Base-by-base conservation (phyloP, 2,888 invertebrate genomes). In the Myathropa florea region DNA sequence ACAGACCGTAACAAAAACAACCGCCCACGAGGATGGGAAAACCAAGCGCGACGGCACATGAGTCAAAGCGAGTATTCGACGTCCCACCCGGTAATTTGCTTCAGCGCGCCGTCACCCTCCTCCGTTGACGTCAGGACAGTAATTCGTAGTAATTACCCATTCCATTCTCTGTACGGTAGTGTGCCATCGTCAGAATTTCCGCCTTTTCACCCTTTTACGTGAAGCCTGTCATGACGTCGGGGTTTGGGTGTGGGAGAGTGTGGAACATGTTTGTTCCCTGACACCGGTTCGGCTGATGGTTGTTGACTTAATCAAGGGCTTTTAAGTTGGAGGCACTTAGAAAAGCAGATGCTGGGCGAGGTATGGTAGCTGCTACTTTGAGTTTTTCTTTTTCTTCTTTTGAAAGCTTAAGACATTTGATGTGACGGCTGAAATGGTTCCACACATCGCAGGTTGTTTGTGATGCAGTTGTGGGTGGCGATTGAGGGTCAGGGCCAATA, bases 121-220 rank as follows among this genome's bases (percentile, higher is more conserved):
- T 77, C 65, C 23, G 67, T 67, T 83, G 83, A 83, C 77, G 83
- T 77, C 83, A 83, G 77, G 24, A 72, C 65, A 46, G 67, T 83
- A 77, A 83, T 83, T 83, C 67, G 28, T 77, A 77, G 77, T 83
- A 77, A 83, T 83, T 83, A 83, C 83, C 71, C 63, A 21, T 59
- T 21, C 30, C 14, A 12, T 7, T 9, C 28, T 18, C 39, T 21
- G 23, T n/a, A n/a, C 9, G 1, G 39, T 71, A 26, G 12, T 12
- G 24, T 57, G 57, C 24, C 12, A 24, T 24, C 57, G 57, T 57
- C 57, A 46, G 46, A 46, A 46, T 46, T 46, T 46, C 18, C 46
- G 46, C 46, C 24, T 24, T 23, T 57, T 57, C 57, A 57, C 59
- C 57, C 33, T 57, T 33, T 68, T 12, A 33, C 23, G 9, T 6